phyloP scores from a whole-genome alignment of 2,113 vertebrate species.

The Cinclus cinclus region DNA sequence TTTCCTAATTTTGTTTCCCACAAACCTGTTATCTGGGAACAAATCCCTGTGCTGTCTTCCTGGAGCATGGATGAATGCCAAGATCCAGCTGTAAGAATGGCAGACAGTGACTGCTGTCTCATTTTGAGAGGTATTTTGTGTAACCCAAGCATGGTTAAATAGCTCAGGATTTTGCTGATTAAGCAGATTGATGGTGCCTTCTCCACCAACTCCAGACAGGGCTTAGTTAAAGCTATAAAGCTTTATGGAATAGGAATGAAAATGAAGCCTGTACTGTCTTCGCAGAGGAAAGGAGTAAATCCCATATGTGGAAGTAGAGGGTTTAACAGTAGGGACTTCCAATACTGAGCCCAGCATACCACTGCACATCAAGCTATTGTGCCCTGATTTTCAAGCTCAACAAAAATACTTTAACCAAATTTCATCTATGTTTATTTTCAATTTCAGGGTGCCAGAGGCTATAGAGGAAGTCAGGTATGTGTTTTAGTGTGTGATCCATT shows the following conservation, averaged over 20 bases:
- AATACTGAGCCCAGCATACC: neutral
- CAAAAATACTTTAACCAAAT: neutral
- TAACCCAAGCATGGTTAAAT: neutral
- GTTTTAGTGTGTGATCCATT: neutral
- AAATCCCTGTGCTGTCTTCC: neutral
- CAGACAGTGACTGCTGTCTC: neutral
- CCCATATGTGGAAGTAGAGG: neutral
- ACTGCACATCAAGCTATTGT: neutral
- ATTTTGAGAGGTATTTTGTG: neutral
- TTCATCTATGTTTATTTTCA: constrained; percentile 6
- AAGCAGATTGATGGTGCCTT: neutral
- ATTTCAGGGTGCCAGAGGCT: constrained; percentile 79
- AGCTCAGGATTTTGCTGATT: neutral
- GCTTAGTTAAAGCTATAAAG: neutral
- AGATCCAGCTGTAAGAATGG: neutral
- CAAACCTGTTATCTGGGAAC: neutral
- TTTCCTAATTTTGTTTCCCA: neutral
- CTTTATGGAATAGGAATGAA: neutral
- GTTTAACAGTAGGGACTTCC: neutral
- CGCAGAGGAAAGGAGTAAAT: neutral
- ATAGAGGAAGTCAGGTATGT: constrained; percentile 80
- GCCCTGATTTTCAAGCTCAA: neutral
- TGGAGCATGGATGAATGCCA: neutral
- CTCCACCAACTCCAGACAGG: neutral
- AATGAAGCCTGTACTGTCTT: neutral